A percentile compares a stretch with the other conserved stretches of the same genome.
phyloP scores from a whole-genome alignment of 2,113 vertebrate species.

The Chionomys nivalis region DNA sequence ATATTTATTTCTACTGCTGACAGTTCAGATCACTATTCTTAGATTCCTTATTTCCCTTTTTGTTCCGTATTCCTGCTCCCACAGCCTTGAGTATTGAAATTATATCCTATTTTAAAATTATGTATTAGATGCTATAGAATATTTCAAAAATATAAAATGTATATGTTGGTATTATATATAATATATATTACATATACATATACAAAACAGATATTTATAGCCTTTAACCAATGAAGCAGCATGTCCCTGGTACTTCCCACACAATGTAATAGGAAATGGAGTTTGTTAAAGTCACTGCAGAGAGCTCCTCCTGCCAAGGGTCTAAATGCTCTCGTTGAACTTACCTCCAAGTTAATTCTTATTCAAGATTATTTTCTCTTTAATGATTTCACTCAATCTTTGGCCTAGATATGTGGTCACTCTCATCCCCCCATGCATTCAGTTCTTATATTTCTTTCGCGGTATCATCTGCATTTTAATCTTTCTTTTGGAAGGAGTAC shows the following conservation, averaged over 20 bases:
- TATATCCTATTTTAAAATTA: neutral
- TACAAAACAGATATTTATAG: neutral
- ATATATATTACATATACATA: no score
- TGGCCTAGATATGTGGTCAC: neutral
- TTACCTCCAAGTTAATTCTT: neutral
- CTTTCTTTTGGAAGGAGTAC: neutral
- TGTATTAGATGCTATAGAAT: neutral
- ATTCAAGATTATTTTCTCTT: neutral
- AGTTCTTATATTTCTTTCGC: neutral
- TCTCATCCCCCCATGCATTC: neutral
- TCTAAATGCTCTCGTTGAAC: no score
- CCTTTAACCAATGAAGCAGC: neutral
- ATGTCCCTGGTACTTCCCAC: fast-evolving
- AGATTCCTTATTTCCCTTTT: neutral
- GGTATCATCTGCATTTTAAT: neutral
- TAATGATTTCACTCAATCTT: neutral
- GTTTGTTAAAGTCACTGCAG: neutral
- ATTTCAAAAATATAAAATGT: neutral
- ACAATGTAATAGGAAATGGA: neutral
- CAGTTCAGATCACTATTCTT: neutral
- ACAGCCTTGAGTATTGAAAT: neutral
- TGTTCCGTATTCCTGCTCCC: neutral
- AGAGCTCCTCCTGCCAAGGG: neutral
- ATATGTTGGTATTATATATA: neutral
- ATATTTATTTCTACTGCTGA: neutral